Percentiles rank a stretch among this genome's conserved stretches.
Evolutionary conservation across 2,113 vertebrate genomes (phyloP).

Genomic region (Scomber scombrus): DNA sequence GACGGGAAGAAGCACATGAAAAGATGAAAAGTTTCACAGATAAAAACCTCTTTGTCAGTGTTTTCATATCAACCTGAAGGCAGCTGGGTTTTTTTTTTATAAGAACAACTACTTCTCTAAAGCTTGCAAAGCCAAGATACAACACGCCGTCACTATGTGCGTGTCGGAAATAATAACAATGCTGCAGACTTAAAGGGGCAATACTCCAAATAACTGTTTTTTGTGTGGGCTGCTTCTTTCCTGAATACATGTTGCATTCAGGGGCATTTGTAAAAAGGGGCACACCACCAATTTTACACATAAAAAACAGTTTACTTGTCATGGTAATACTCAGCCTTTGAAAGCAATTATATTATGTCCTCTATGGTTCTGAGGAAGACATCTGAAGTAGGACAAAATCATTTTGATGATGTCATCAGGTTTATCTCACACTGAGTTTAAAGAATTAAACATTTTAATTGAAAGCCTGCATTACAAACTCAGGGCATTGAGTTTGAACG

Average conservation of each 20-base stretch:
- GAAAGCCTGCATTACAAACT: too few species aligned
- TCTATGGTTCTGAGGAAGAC: too few species aligned
- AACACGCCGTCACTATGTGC: neutral
- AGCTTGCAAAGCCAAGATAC: conserved; percentile 1
- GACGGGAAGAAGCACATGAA: conserved; percentile 12
- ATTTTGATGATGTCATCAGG: too few species aligned
- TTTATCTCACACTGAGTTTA: too few species aligned
- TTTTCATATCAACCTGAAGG: conserved; percentile 53
- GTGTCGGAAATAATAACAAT: neutral
- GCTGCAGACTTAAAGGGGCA: neutral
- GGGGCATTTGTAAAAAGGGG: neutral
- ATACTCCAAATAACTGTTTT: neutral
- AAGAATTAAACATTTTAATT: too few species aligned
- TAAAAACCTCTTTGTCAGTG: conserved; percentile 52
- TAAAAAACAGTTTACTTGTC: neutral
- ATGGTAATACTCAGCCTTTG: neutral
- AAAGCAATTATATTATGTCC: neutral
- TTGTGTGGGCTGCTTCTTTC: neutral
- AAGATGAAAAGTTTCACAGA: conserved; percentile 14
- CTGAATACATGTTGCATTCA: neutral
- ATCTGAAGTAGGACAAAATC: too few species aligned
- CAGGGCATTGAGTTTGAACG: too few species aligned
- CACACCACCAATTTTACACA: neutral
- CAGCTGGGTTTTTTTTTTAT: conserved; percentile 55
- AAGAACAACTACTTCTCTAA: conserved; percentile 42